Conservation (phyloP, 2,797 vertebrate genomes). For the Paguma larvata region DNA sequence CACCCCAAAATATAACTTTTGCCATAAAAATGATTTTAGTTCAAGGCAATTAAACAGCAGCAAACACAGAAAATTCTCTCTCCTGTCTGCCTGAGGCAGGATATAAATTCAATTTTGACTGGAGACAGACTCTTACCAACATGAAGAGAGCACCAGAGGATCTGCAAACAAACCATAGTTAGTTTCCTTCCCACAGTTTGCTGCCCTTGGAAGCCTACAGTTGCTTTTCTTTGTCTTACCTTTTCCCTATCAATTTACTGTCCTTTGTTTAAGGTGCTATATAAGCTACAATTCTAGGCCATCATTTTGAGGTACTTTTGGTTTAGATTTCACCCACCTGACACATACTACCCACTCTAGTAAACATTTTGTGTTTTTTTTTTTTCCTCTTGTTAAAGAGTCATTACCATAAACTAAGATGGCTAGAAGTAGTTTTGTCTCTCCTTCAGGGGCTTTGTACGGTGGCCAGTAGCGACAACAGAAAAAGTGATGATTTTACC, state of each 20-base stretch:
- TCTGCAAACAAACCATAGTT: neutral
- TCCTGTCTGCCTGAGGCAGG: neutral
- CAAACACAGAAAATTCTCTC: neutral
- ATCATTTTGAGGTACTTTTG: neutral
- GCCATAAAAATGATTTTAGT: neutral
- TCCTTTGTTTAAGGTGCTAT: neutral
- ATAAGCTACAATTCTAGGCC: neutral
- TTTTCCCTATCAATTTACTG: neutral
- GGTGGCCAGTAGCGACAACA: neutral
- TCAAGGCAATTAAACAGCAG: neutral
- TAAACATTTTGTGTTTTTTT: neutral
- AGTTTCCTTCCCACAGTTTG: neutral
- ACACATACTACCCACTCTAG: neutral
- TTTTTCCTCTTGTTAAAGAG: neutral
- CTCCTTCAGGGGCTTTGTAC: neutral
- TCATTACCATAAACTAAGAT: neutral
- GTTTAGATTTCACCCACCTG: neutral
- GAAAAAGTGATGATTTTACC: neutral
- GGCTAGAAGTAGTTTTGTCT: neutral
- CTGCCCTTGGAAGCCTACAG: neutral
- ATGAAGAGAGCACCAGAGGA: neutral
- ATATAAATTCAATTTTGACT: neutral
- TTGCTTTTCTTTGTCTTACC: neutral
- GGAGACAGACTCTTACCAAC: neutral
- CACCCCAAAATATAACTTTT: neutral